Evolutionary conservation across 2,888 invertebrate genomes (phyloP).

Genomic region (Rapana venosa): DNA sequence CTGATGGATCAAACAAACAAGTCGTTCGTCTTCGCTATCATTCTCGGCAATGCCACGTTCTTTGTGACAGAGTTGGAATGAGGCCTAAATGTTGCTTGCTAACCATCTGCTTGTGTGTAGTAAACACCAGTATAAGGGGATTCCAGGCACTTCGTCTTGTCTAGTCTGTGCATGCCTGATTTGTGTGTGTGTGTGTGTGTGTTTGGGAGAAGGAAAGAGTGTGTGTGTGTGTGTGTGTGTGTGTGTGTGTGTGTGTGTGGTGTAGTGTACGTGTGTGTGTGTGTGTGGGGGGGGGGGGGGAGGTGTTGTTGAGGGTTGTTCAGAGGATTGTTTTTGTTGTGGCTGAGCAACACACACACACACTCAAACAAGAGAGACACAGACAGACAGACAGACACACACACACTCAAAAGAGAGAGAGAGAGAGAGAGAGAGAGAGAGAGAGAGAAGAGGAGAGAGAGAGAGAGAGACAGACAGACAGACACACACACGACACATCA

Average conservation of each 20-base stretch:
- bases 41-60: too few species aligned
- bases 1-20: too few species aligned
- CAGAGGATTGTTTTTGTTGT: too few species aligned
- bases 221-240: constrained; percentile 25
- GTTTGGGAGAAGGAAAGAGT: too few species aligned
- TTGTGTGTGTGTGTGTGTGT: too few species aligned
- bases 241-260: constrained; percentile 26
- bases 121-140: neutral
- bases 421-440: constrained; percentile 18
- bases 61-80: too few species aligned
- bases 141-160: neutral
- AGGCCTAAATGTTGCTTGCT: too few species aligned
- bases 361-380: neutral
- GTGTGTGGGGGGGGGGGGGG: constrained; percentile 6
- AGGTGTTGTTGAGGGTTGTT: too few species aligned
- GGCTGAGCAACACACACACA: neutral
- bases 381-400: constrained; percentile 13
- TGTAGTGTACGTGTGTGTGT: too few species aligned
- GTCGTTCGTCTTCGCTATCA: too few species aligned
- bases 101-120: too few species aligned
- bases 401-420: neutral
- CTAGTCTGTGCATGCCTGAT: neutral
- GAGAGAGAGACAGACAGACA: neutral
- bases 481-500: neutral
- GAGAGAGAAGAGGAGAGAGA: neutral